phyloP scores from a whole-genome alignment of 2,113 vertebrate genomes.

The Lepidothrix coronata region DNA sequence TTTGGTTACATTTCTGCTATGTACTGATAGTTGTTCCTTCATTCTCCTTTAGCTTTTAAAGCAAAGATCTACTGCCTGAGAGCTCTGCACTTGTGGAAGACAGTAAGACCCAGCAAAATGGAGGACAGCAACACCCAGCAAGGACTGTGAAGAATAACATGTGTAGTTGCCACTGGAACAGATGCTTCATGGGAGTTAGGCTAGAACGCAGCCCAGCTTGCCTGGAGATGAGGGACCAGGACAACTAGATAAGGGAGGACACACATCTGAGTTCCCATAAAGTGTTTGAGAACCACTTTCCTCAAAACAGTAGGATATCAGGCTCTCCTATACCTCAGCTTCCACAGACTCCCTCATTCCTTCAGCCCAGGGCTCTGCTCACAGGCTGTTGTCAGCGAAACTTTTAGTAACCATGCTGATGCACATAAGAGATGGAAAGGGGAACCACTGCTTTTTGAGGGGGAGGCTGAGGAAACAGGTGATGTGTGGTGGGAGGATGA shows the following conservation, averaged over 20 bases:
- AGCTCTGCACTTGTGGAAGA: background rate
- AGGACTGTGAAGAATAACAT: background rate
- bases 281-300: background rate
- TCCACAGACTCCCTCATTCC: background rate
- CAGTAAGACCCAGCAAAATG: background rate
- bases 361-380: background rate
- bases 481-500: background rate
- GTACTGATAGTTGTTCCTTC: background rate
- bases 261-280: background rate
- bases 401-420: background rate
- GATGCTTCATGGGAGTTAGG: background rate
- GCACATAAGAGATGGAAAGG: conserved; percentile 22
- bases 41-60: background rate
- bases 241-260: background rate
- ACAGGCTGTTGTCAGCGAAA: background rate
- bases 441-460: conserved; percentile 53
- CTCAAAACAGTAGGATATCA: background rate
- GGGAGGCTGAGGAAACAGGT: conserved; percentile 50
- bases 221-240: background rate
- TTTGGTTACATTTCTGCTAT: background rate
- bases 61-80: background rate
- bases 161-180: background rate
- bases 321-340: background rate
- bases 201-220: background rate
- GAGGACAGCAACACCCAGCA: background rate